Base-by-base conservation (phyloP, 2,888 invertebrate species). In the Endotricha flammealis region DNA sequence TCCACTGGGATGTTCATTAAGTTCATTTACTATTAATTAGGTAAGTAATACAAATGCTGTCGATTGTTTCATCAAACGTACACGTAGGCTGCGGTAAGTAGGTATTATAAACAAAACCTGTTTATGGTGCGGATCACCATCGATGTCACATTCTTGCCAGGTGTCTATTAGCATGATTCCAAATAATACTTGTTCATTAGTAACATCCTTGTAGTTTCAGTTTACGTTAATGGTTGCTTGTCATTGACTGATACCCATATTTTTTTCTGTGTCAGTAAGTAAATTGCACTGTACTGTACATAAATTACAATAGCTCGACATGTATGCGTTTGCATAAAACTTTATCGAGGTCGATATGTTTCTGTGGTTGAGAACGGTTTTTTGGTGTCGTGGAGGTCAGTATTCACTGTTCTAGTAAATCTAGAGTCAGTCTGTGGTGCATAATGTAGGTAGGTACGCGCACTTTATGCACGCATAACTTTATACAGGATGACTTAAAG, bases 351-450 rank as follows among this genome's bases (percentile, higher is more conserved):
- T 57, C 30, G 17, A 8, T 13, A 8, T 31, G 64, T 67, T 59
- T 65, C 72, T 69, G 73, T 57, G 50, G 62, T 57, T 67, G 66
- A 66, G 71, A 71, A 62, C 56, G 61, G 53, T 62, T 64, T 67
- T 67, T 60, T 25, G 53, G 54, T 60, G 54, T 45, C 53, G 53
- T 57, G 58, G 64, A 69, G 70, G 74, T 64, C 63, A 64, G 54
- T 53, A 50, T 51, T 50, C 45, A 54, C 44, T 33, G n/a, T n/a
- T n/a, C n/a, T n/a, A n/a, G n/a, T n/a, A n/a, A n/a, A n/a, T n/a
- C n/a, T n/a, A n/a, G n/a, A n/a, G n/a, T n/a, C n/a, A n/a, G n/a
- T n/a, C 16, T 10, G 43, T 38, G 38, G 44, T 30, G 42, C n/a
- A n/a, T n/a, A n/a, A n/a, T n/a, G n/a, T n/a, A n/a, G n/a, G n/a